Evolutionary conservation across 1,140 invertebrate genomes (phyloP).

Genomic region (Drepana arcuata): DNA sequence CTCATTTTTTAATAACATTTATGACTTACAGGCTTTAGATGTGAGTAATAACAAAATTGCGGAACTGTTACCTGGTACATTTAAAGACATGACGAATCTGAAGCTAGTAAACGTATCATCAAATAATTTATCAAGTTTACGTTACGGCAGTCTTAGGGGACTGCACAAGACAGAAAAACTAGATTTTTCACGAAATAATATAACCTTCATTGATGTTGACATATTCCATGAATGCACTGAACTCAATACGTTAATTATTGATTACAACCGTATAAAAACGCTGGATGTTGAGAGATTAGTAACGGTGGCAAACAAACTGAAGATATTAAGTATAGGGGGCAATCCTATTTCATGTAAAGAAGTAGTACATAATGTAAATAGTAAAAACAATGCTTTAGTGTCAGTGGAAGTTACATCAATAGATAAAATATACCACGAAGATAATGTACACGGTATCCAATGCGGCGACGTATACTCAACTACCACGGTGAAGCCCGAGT

Average conservation of each 20-base stretch:
- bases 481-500: conserved; percentile 2
- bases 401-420: conserved; percentile 40
- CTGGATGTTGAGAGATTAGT: conserved; percentile 38
- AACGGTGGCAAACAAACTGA: conserved; percentile 19
- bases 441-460: conserved; percentile 52
- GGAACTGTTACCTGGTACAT: conserved; percentile 37
- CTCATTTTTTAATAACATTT: conserved; percentile 25
- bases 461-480: conserved; percentile 29
- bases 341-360: conserved; percentile 48
- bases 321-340: conserved; percentile 42
- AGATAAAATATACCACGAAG: conserved; percentile 50
- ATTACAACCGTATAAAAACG: conserved; percentile 41
- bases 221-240: conserved; percentile 47
- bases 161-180: conserved; percentile 36
- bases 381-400: conserved; percentile 21
- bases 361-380: conserved; percentile 27
- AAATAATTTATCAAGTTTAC: conserved; percentile 29
- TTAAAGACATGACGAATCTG: conserved; percentile 37
- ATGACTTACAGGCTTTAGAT: conserved; percentile 33
- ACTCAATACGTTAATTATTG: conserved; percentile 38
- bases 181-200: conserved; percentile 45
- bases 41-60: conserved; percentile 38
- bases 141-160: conserved; percentile 44
- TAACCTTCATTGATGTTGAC: conserved; percentile 32
- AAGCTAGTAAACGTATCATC: conserved; percentile 46